These are phyloP conservation scores for Amiota communis DNA, from an alignment of 2,888 invertebrate genomes.

Conservation along the genomic window DNA sequence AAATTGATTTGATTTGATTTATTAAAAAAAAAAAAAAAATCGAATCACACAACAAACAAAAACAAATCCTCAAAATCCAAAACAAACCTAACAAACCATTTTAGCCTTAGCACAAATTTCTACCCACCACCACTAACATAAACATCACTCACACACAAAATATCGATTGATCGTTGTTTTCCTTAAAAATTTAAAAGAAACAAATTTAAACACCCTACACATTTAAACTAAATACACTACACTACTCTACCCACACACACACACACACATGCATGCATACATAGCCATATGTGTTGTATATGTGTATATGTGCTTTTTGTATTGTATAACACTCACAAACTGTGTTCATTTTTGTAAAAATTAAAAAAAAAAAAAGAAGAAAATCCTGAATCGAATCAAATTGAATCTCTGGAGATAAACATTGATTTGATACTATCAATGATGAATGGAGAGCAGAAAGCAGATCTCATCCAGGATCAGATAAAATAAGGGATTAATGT, in stretches of 20 bases:
- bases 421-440: no score
- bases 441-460: no score
- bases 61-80: constrained; percentile 41
- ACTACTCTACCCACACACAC: constrained; percentile 38
- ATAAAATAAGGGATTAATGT: no score
- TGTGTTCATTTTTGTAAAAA: constrained; percentile 52
- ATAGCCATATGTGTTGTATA: no score
- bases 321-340: constrained; percentile 38
- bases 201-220: constrained; percentile 42
- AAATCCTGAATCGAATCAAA: no score
- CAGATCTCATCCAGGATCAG: no score
- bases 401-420: no score
- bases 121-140: constrained; percentile 59
- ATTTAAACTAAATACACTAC: constrained; percentile 38
- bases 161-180: constrained; percentile 48
- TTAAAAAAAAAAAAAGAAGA: no score
- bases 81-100: constrained; percentile 53
- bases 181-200: not conserved
- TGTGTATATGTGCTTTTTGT: not conserved
- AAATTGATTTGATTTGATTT: constrained; percentile 40
- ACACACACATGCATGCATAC: constrained; percentile 30
- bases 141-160: constrained; percentile 32
- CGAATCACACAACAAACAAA: constrained; percentile 41
- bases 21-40: constrained; percentile 38
- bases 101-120: constrained; percentile 65